Evolutionary conservation across 2,888 invertebrate species (phyloP), one percentile per base, ranked within the genome.

Genomic region (Marasmarcha lunaedactyla): DNA sequence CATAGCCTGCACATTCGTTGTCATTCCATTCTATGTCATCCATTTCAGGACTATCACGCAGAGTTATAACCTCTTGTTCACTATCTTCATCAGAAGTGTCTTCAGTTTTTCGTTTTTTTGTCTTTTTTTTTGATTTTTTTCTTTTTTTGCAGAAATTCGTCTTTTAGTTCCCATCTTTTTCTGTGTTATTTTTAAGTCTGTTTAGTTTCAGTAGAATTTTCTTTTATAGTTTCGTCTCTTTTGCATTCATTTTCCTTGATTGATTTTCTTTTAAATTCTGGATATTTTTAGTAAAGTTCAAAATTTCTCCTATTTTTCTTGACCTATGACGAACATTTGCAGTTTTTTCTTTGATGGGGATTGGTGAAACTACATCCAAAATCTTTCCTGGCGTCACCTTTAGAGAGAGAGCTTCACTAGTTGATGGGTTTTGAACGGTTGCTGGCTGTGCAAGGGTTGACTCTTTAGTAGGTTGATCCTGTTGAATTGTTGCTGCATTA

Each of bases 41-140:
- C n/a, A 42, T 34, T 42, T 42, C 40, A 37, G 40, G 42, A 40
- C 40, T 40, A 40, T 34, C 40, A 36, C 42, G 33, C 20, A 7
- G 40, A 42, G 15, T 40, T 42, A 40, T 40, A 42, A 42, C 20
- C 37, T 42, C 42, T 42, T 42, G 33, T 20, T 42, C 37, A 42
- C 37, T 42, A 35, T 37, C 37, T 42, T 42, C 27, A 41, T 42
- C 42, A 40, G 42, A 42, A 40, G 15, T 42, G 12, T 34, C 42
- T 42, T 42, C 6, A 35, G n/a, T 37, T 40, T 40, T 30, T 30
- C 27, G 25, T 12, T 38, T 42, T 35, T 40, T 14, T 33, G 35
- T 20, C 20, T 20, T 7, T 20, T 20, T 20, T 20, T 20, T 7
- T 40, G 33, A 40, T 42, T 42, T 40, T 37, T 37, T 37, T 42